These are phyloP conservation scores for Nomada hirtipes DNA, from an alignment of 2,888 invertebrate species.

Conservation along the genomic window DNA sequence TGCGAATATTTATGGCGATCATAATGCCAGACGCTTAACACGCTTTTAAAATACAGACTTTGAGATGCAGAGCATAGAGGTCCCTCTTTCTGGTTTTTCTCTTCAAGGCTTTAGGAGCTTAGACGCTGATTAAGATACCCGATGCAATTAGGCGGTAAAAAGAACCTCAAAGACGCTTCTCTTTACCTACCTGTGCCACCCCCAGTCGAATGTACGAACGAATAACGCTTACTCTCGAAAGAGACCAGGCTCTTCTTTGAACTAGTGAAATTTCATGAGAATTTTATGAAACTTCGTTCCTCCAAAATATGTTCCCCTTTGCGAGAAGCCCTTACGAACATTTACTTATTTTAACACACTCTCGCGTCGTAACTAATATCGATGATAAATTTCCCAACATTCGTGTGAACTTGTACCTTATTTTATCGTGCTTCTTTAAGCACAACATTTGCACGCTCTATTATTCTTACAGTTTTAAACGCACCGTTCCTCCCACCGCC, in stretches of 20 bases:
- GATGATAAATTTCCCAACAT: too few relatives aligned
- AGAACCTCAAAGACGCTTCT: slow-evolving; percentile 77
- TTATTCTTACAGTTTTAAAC: too few relatives aligned
- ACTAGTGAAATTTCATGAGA: slow-evolving; percentile 2
- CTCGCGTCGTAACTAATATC: too few relatives aligned
- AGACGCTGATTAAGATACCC: slow-evolving; percentile 84
- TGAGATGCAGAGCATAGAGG: slow-evolving; percentile 81
- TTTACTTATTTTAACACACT: too few relatives aligned
- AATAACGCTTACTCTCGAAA: slow-evolving; percentile 40
- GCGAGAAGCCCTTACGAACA: too few relatives aligned
- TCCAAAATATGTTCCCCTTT: too few relatives aligned
- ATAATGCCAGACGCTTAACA: slow-evolving; percentile 78
- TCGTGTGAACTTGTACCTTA: too few relatives aligned
- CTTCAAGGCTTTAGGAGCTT: slow-evolving; percentile 78
- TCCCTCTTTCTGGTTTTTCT: slow-evolving; percentile 22
- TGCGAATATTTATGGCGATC: slow-evolving; percentile 70
- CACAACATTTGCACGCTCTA: too few relatives aligned
- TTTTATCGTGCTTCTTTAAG: too few relatives aligned
- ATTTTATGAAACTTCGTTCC: neutral
- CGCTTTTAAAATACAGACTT: slow-evolving; percentile 82
- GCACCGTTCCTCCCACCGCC: too few relatives aligned
- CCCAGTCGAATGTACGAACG: slow-evolving; percentile 24
- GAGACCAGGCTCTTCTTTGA: slow-evolving; percentile 12
- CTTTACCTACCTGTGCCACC: slow-evolving; percentile 58
- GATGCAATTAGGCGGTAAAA: slow-evolving; percentile 83